phyloP scores from a whole-genome alignment of 2,888 invertebrate species.

The Coleophora deauratella region DNA sequence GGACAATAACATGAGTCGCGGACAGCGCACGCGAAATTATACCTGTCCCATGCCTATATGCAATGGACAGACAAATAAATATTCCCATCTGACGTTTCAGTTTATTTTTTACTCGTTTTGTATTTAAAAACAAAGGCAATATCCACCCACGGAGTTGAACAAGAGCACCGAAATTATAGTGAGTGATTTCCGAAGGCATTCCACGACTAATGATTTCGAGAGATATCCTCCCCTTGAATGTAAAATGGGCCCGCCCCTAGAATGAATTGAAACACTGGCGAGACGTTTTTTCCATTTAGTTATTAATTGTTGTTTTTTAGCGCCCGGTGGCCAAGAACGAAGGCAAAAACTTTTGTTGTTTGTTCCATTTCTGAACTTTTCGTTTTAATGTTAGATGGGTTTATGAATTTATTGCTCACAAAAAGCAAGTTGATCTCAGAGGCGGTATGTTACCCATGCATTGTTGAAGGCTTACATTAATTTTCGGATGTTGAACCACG shows the following conservation, averaged over 20 bases:
- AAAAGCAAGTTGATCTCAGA: conserved; percentile 3
- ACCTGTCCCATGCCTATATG: conserved; percentile 45
- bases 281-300: conserved; percentile 50
- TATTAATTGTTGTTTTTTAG: conserved; percentile 68
- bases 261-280: conserved; percentile 71
- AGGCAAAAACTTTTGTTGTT: conserved; percentile 26
- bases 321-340: conserved; percentile 44
- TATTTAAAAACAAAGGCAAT: conserved; percentile 63
- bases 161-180: conserved; percentile 60
- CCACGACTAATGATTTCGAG: conserved; percentile 69
- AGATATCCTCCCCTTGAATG: conserved; percentile 72
- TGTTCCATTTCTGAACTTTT: conserved; percentile 12
- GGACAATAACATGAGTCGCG: conserved; percentile 45
- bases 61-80: conserved; percentile 45
- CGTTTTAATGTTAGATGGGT: conserved; percentile 15
- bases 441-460: background rate
- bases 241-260: conserved; percentile 66
- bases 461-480: conserved; percentile 3
- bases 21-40: conserved; percentile 55
- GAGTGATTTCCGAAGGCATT: conserved; percentile 59
- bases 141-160: conserved; percentile 59
- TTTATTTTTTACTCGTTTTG: conserved; percentile 45
- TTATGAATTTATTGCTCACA: conserved; percentile 14
- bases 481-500: conserved; percentile 9
- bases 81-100: conserved; percentile 54